A percentile compares a stretch with the other conserved stretches of the same genome.
phyloP scores from a whole-genome alignment of 2,888 invertebrate genomes.

The Synergus itoensis region DNA sequence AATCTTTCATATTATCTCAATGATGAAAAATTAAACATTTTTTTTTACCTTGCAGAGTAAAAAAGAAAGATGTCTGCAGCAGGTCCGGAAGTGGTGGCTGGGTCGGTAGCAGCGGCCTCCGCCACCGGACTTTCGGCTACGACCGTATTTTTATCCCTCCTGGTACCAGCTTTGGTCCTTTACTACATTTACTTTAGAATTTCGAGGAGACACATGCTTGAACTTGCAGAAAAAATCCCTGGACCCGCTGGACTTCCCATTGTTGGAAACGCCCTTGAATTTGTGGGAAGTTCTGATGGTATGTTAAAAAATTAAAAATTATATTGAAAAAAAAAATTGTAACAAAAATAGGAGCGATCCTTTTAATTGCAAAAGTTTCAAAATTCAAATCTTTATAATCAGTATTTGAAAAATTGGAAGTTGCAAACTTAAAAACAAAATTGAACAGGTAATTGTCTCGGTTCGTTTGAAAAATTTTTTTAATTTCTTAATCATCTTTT shows the following conservation, averaged over 20 bases:
- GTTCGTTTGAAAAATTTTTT: neutral
- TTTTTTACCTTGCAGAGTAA: constrained; percentile 24
- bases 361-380: too few relatives aligned
- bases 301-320: constrained; percentile 66
- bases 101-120: constrained; percentile 72
- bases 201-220: constrained; percentile 85
- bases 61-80: constrained; percentile 69
- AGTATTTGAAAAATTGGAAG: too few relatives aligned
- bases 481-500: constrained; percentile 55
- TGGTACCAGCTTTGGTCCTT: constrained; percentile 85
- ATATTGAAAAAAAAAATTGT: too few relatives aligned
- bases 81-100: constrained; percentile 73
- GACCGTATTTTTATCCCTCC: constrained; percentile 85
- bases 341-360: too few relatives aligned
- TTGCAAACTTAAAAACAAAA: too few relatives aligned
- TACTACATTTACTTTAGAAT: constrained; percentile 88
- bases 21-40: constrained; percentile 19
- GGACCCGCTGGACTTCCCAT: constrained; percentile 87
- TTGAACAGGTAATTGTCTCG: too few relatives aligned
- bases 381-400: neutral
- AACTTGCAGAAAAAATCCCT: constrained; percentile 85
- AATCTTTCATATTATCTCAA: neutral
- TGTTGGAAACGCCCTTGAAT: constrained; percentile 87
- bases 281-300: constrained; percentile 87
- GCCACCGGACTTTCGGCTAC: constrained; percentile 82